Evolutionary conservation across 2,888 invertebrate species (phyloP).

Genomic region (Phaonia tiefii): DNA sequence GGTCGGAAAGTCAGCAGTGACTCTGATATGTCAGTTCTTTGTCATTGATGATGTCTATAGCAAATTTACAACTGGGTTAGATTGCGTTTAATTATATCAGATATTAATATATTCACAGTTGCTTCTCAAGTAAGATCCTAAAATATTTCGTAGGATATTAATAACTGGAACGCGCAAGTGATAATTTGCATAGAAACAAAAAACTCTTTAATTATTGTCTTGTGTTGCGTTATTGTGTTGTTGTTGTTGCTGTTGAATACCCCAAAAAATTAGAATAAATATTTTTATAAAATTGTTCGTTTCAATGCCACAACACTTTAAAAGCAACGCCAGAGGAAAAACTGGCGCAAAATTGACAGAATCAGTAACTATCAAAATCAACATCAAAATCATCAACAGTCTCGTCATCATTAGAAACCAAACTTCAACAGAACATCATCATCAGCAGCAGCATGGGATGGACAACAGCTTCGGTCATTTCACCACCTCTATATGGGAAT

Average conservation of each 20-base stretch:
- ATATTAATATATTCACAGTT: too few species aligned
- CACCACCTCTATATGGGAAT: too few species aligned
- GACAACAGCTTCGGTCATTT: background rate
- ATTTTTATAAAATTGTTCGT: constrained; percentile 5
- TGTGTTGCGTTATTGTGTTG: background rate
- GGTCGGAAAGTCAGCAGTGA: too few species aligned
- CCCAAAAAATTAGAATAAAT: background rate
- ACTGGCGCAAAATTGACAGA: background rate
- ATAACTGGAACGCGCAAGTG: too few species aligned
- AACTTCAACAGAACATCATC: background rate
- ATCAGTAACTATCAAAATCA: background rate
- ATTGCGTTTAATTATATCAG: too few species aligned
- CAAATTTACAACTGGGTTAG: too few species aligned
- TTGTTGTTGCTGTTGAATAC: background rate
- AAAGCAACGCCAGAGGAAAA: background rate
- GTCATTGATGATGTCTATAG: too few species aligned
- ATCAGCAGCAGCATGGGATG: background rate
- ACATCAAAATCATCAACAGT: background rate
- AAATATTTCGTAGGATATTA: too few species aligned
- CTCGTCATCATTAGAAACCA: too few species aligned
- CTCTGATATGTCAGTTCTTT: too few species aligned
- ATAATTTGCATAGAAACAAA: too few species aligned
- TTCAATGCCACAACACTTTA: constrained; percentile 13
- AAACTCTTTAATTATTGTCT: background rate
- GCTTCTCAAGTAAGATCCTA: too few species aligned